A percentile compares a stretch with the other conserved stretches of the same genome.
Conservation (phyloP, 1,140 invertebrate genomes). For the Drosophila gunungcola region DNA sequence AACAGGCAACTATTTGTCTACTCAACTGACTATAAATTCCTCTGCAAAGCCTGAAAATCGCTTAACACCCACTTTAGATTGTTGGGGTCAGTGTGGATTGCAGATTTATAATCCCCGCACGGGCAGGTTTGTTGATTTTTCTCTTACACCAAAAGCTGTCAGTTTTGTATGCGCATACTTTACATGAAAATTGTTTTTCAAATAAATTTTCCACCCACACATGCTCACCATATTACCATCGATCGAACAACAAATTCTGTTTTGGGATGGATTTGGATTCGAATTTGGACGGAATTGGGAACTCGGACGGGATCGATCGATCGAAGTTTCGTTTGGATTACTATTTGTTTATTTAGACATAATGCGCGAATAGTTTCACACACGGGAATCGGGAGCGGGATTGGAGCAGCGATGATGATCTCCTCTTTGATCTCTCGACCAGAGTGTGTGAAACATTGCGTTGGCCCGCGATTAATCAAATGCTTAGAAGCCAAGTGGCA, state of each 20-base stretch:
- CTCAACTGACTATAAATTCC: conserved; percentile 1
- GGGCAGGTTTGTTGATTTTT: conserved; percentile 71
- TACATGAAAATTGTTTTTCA: conserved; percentile 80
- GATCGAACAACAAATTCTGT: conserved; percentile 35
- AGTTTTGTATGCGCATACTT: conserved; percentile 80
- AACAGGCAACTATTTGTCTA: conserved; percentile 29
- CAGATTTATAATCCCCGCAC: conserved; percentile 64
- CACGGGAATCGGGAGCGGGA: conserved; percentile 36
- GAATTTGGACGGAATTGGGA: not conserved
- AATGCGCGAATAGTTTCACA: conserved; percentile 82
- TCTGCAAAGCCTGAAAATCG: conserved; percentile 6
- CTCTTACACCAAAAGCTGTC: conserved; percentile 70
- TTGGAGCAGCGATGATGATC: conserved; percentile 25
- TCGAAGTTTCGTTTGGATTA: conserved; percentile 31
- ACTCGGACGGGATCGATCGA: conserved; percentile 18
- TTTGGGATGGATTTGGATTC: conserved; percentile 39
- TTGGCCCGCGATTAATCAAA: conserved; percentile 74
- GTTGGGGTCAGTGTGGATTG: conserved; percentile 57
- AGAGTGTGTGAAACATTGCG: conserved; percentile 53
- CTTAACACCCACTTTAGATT: conserved; percentile 9
- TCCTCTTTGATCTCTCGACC: conserved; percentile 61
- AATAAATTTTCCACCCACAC: conserved; percentile 76
- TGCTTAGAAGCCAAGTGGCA: conserved; percentile 55
- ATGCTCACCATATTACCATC: conserved; percentile 16
- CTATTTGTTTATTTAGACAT: conserved; percentile 81